A percentile compares a stretch with the other conserved stretches of the same genome.
Conservation (phyloP, 2,113 vertebrate genomes). For the Corythaixoides concolor region DNA sequence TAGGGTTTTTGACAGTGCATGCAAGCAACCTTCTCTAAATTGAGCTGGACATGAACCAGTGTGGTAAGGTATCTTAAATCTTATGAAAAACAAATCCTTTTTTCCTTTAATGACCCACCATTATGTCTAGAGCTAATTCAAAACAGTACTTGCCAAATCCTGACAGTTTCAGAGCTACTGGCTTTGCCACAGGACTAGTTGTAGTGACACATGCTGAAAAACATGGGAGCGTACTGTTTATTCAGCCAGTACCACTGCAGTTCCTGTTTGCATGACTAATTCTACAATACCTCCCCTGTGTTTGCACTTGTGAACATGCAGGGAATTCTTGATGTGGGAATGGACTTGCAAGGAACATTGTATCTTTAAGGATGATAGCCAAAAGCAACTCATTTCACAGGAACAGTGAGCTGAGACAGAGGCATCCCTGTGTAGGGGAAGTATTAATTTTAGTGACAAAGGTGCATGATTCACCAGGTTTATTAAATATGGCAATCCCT, state of each 20-base stretch:
- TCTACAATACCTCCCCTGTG: conserved; percentile 7
- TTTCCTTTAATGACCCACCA: not conserved
- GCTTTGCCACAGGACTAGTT: not conserved
- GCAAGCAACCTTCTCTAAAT: not conserved
- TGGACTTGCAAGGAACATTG: not conserved
- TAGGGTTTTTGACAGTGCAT: not conserved
- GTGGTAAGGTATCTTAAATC: not conserved
- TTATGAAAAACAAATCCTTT: not conserved
- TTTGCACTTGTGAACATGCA: conserved; percentile 39
- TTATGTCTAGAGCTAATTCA: not conserved
- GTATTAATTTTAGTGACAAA: conserved; percentile 15
- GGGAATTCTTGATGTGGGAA: conserved; percentile 10
- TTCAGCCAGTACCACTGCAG: not conserved
- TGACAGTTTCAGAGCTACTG: conserved; percentile 12
- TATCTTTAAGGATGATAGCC: not conserved
- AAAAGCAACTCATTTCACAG: conserved; percentile 17
- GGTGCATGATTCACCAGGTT: not conserved
- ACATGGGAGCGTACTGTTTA: conserved; percentile 21
- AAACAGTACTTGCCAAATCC: not conserved
- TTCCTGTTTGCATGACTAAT: conserved; percentile 53
- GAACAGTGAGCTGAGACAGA: not conserved
- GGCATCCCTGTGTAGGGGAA: not conserved
- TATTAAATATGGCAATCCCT: not conserved
- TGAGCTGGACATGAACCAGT: not conserved
- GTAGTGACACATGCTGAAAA: conserved; percentile 26